These are phyloP conservation scores for Romanogobio albipinnatus DNA, from an alignment of 2,113 vertebrate species.

Conservation along the genomic window DNA sequence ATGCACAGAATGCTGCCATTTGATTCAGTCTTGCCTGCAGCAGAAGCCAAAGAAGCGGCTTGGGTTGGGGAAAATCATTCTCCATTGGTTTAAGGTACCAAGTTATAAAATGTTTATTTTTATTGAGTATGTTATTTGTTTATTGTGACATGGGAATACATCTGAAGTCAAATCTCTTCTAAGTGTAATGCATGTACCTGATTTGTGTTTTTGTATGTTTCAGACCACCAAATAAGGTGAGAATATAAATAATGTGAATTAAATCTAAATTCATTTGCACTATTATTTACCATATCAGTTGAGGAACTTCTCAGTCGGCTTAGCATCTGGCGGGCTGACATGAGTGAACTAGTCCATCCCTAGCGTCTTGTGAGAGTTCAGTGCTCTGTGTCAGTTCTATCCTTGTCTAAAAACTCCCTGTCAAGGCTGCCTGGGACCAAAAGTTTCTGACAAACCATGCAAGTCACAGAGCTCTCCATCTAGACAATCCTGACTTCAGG, in stretches of 20 bases:
- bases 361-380: too few species aligned
- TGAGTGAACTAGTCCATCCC: background rate
- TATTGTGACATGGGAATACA: background rate
- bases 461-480: too few species aligned
- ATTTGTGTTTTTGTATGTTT: background rate
- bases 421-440: too few species aligned
- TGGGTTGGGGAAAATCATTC: background rate
- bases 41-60: background rate
- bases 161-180: background rate
- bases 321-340: background rate
- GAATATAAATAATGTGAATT: too few species aligned
- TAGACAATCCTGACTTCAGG: too few species aligned
- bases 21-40: background rate
- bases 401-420: too few species aligned
- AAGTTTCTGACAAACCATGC: too few species aligned
- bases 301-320: background rate
- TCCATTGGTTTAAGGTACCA: background rate
- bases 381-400: too few species aligned
- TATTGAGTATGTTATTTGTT: background rate
- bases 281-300: too few species aligned
- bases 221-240: background rate
- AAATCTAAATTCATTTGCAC: too few species aligned
- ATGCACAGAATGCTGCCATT: too few species aligned
- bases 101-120: background rate
- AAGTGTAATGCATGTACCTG: background rate